Percentiles rank a stretch among this genome's conserved stretches.
Evolutionary conservation across 2,888 invertebrate species (phyloP).

Genomic region (Heliconius charithonia): DNA sequence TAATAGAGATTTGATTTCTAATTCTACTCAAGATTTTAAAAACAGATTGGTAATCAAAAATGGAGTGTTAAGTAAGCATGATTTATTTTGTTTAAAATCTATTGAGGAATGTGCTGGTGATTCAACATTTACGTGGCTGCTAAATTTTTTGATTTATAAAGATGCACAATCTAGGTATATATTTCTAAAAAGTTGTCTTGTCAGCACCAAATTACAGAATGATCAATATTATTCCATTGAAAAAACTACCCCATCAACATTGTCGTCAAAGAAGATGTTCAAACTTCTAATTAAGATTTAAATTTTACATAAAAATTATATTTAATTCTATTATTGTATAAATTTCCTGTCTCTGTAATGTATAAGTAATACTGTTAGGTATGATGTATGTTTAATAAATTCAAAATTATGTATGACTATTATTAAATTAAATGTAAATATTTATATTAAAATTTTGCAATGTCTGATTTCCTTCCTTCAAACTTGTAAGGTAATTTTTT

Average conservation of each 20-base stretch:
- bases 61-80: conserved; percentile 53
- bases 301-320: neutral
- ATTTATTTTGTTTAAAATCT: conserved; percentile 58
- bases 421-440: neutral
- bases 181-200: conserved; percentile 58
- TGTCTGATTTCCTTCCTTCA: neutral
- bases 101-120: conserved; percentile 52
- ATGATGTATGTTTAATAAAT: neutral
- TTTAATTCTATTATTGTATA: neutral
- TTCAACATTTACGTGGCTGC: conserved; percentile 59
- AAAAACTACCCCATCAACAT: neutral
- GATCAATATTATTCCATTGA: neutral
- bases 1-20: neutral
- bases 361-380: neutral
- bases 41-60: conserved; percentile 42
- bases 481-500: neutral
- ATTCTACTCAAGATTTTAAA: conserved; percentile 38
- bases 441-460: neutral
- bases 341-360: neutral
- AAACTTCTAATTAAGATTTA: conserved; percentile 18
- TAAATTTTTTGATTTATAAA: conserved; percentile 57
- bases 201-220: conserved; percentile 64
- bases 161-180: conserved; percentile 55
- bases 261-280: neutral
- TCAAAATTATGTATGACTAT: neutral